These are phyloP conservation scores for Phenacoccus solenopsis DNA, from an alignment of 1,140 invertebrate species.

Conservation along the genomic window DNA sequence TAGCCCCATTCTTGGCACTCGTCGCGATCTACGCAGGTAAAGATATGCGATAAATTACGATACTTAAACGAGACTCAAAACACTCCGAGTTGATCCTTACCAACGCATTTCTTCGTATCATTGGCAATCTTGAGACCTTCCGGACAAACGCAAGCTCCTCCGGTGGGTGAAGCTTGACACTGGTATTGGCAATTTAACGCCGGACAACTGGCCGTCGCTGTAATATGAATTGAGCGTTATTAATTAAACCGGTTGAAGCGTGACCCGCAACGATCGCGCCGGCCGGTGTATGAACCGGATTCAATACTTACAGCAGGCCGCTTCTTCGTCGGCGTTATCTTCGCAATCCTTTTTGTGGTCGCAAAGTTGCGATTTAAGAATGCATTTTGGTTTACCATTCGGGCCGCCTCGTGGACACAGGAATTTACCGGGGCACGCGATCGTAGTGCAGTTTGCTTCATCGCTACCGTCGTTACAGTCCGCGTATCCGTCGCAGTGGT, in stretches of 20 bases:
- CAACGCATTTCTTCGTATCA: constrained; percentile 73
- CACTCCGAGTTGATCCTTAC: constrained; percentile 40
- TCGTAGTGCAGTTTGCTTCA: constrained; percentile 76
- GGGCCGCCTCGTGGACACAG: constrained; percentile 64
- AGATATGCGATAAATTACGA: no score
- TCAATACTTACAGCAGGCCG: constrained; percentile 76
- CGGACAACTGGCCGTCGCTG: constrained; percentile 62
- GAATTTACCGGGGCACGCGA: constrained; percentile 85
- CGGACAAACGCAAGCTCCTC: constrained; percentile 79
- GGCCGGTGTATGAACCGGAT: no score
- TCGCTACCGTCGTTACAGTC: constrained; percentile 80
- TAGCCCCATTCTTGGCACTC: constrained; percentile 91
- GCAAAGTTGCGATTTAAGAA: constrained; percentile 74
- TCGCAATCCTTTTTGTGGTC: constrained; percentile 80
- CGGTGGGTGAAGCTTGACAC: constrained; percentile 75
- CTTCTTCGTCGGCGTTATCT: constrained; percentile 79
- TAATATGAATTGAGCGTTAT: background rate
- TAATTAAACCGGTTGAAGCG: background rate
- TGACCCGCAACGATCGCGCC: background rate
- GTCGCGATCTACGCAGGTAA: constrained; percentile 64
- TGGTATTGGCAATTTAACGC: constrained; percentile 74
- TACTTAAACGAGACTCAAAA: no score
- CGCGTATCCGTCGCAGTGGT: constrained; percentile 67
- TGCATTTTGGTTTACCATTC: constrained; percentile 66
- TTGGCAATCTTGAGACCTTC: constrained; percentile 57